These are phyloP conservation scores for Meloidogyne chitwoodi DNA, from an alignment of 1,140 invertebrate species.

Conservation along the genomic window DNA sequence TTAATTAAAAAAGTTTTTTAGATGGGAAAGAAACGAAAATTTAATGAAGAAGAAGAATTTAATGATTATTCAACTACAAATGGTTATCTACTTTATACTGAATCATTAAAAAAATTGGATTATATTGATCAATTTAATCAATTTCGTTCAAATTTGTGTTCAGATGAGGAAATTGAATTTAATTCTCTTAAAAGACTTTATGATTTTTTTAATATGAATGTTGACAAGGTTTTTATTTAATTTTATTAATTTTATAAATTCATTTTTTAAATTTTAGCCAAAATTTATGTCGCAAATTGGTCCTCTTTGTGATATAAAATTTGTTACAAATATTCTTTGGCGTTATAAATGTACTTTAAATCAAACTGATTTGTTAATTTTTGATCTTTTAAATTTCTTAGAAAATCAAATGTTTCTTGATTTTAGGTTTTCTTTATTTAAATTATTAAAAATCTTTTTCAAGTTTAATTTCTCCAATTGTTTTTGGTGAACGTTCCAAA, in stretches of 20 bases:
- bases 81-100: neutral
- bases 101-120: neutral
- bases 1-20: neutral
- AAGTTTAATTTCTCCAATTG: constrained; percentile 31
- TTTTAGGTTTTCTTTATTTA: constrained; percentile 16
- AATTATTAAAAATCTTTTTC: neutral
- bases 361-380: constrained; percentile 22
- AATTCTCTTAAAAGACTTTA: neutral
- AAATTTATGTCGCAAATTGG: constrained; percentile 10
- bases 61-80: neutral
- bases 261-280: neutral
- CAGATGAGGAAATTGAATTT: neutral
- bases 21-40: neutral
- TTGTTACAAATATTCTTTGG: constrained; percentile 7
- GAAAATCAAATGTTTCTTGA: constrained; percentile 22
- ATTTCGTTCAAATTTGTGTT: neutral
- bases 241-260: neutral
- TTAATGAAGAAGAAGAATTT: neutral
- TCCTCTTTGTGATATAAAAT: constrained; percentile 12
- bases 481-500: constrained; percentile 28
- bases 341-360: constrained; percentile 11
- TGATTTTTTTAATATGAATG: neutral
- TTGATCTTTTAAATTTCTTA: constrained; percentile 21
- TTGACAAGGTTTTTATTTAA: neutral
- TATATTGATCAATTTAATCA: neutral